phyloP scores from a whole-genome alignment of 2,113 vertebrate species.

The Melanotaenia duboulayi region DNA sequence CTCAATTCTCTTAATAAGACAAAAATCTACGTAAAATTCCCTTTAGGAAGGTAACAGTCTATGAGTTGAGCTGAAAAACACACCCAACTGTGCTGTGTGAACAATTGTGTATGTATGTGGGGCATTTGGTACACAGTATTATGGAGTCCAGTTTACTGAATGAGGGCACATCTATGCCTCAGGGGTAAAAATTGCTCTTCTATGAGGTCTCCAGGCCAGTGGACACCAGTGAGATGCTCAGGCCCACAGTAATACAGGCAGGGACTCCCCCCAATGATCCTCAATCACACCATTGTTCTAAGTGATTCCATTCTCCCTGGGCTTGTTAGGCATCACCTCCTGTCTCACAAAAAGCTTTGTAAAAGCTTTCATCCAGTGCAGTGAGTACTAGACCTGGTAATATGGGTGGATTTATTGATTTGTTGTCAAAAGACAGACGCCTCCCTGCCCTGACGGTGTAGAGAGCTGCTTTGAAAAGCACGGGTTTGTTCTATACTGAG shows the following conservation, averaged over 20 bases:
- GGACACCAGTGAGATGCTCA: slow-evolving; percentile 65
- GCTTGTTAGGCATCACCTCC: slow-evolving; percentile 72
- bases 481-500: slow-evolving; percentile 3
- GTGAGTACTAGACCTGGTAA: slow-evolving; percentile 72
- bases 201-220: slow-evolving; percentile 62
- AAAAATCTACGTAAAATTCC: neutral
- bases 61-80: slow-evolving; percentile 35
- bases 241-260: slow-evolving; percentile 51
- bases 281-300: slow-evolving; percentile 83
- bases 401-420: slow-evolving; percentile 83
- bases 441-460: slow-evolving; percentile 55
- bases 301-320: slow-evolving; percentile 68
- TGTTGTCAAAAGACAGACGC: slow-evolving; percentile 60
- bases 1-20: neutral
- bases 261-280: slow-evolving; percentile 57
- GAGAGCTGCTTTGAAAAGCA: slow-evolving; percentile 60
- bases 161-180: slow-evolving; percentile 78
- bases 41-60: slow-evolving; percentile 39
- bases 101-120: slow-evolving; percentile 43
- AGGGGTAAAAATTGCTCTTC: slow-evolving; percentile 54
- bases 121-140: slow-evolving; percentile 26
- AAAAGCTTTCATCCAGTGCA: slow-evolving; percentile 79
- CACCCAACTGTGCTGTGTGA: slow-evolving; percentile 42
- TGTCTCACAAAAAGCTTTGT: slow-evolving; percentile 71
- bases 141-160: slow-evolving; percentile 67